Evolutionary conservation across 2,888 invertebrate genomes (phyloP), one percentile per base, ranked within the genome.

Genomic region (Drosophila neotestacea): DNA sequence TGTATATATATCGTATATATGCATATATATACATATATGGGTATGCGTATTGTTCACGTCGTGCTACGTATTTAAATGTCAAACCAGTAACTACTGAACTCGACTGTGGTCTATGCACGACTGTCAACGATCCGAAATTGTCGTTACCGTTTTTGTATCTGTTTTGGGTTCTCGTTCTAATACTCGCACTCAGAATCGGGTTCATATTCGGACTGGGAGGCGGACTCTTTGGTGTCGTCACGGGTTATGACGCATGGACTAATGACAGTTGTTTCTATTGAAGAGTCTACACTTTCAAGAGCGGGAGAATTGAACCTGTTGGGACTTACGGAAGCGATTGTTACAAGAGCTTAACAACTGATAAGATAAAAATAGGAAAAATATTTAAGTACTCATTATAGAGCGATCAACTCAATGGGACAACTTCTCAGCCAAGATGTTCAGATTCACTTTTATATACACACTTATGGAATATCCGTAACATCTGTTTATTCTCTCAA

Each of bases 61-160:
- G 61, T 70, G 52, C 16, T 36, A 39, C 44, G n/a, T 60, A 82
- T 72, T 75, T 60, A 60, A 81, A 68, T 79, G 60, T 54, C 60
- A 62, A 79, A 73, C 78, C 52, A 67, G 47, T 55, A 75, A 78
- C 78, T 70, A 70, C 76, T 62, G 80, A 59, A 64, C 59, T 63
- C 82, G 89, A 67, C 89, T 73, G 76, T 71, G 82, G 82, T 85
- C 69, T 65, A 44, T 52, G 63, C 82, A 60, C 68, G 79, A 84
- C 89, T 84, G 84, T 79, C 85, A 65, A 56, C 59, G 60, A 34
- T 44, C 39, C 54, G 59, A 55, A 27, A 50, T 69, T 44, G 55
- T 61, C 63, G 61, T 54, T 59, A 67, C 68, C 70, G 62, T 68
- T 81, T 75, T 72, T 59, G 67, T 67, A 70, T 66, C 59, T 66